These are phyloP conservation scores for Poeciliopsis occidentalis DNA, from an alignment of 2,113 vertebrate genomes.

Conservation along the genomic window DNA sequence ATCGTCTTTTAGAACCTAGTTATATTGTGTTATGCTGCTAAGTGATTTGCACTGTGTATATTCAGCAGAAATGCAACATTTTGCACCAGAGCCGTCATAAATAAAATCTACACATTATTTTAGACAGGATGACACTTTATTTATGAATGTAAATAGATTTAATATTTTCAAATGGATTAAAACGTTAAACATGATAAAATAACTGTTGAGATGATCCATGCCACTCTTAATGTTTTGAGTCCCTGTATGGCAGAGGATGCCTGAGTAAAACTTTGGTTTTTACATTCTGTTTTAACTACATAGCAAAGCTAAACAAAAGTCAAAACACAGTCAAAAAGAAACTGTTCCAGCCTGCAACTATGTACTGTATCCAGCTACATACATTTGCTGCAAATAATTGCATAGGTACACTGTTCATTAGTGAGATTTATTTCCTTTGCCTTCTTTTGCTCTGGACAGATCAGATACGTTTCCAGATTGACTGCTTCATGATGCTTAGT, in stretches of 20 bases:
- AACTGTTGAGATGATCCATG: no score
- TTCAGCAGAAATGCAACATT: no score
- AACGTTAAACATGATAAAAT: no score
- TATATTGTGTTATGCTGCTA: no score
- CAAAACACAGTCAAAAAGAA: background rate
- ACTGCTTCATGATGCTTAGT: slow-evolving; percentile 29
- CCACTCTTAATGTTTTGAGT: no score
- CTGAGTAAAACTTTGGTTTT: background rate
- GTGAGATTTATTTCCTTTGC: slow-evolving; percentile 15
- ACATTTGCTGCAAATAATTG: background rate
- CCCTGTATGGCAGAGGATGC: background rate
- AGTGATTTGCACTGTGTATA: no score
- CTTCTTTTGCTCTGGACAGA: slow-evolving; percentile 48
- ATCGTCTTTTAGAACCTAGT: no score
- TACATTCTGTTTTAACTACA: background rate
- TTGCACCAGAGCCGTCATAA: no score
- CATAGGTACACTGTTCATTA: background rate
- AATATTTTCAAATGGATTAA: no score
- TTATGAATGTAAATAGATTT: no score
- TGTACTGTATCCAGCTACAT: background rate
- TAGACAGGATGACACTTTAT: no score
- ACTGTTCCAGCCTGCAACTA: background rate
- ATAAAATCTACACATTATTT: no score
- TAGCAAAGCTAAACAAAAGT: background rate
- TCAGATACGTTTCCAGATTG: slow-evolving; percentile 30